Percentiles rank a stretch among this genome's conserved stretches.
phyloP scores from a whole-genome alignment of 2,113 vertebrate genomes.

The Oryctolagus cuniculus region DNA sequence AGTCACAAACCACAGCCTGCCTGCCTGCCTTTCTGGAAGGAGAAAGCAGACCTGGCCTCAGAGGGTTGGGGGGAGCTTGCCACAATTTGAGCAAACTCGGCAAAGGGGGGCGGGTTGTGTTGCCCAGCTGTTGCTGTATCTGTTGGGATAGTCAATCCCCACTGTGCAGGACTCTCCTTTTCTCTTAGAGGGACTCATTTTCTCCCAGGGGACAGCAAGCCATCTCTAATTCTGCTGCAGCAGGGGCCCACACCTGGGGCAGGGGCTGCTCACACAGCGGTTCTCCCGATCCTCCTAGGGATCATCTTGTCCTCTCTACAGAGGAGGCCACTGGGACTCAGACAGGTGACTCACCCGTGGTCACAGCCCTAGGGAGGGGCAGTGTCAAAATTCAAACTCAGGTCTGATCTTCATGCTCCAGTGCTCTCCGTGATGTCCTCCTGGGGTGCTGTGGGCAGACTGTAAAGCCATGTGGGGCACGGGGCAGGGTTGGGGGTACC shows the following conservation, averaged over 20 bases:
- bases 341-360: neutral
- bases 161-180: neutral
- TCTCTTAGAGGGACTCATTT: neutral
- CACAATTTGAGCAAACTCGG: constrained; percentile 11
- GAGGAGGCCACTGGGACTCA: neutral
- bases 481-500: neutral
- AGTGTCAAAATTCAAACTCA: neutral
- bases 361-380: neutral
- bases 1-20: neutral
- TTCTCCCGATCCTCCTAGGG: neutral
- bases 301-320: neutral
- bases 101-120: neutral
- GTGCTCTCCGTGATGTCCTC: neutral
- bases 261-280: neutral
- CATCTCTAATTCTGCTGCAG: neutral
- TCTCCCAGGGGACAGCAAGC: neutral
- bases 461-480: neutral
- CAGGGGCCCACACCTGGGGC: neutral
- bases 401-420: neutral
- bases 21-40: neutral
- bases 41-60: neutral
- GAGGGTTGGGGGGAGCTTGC: neutral
- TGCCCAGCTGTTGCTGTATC: neutral
- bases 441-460: neutral
- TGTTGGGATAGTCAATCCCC: neutral